These are phyloP conservation scores for Okamejei kenojei DNA, from an alignment of 2,797 vertebrate genomes.

Conservation along the genomic window DNA sequence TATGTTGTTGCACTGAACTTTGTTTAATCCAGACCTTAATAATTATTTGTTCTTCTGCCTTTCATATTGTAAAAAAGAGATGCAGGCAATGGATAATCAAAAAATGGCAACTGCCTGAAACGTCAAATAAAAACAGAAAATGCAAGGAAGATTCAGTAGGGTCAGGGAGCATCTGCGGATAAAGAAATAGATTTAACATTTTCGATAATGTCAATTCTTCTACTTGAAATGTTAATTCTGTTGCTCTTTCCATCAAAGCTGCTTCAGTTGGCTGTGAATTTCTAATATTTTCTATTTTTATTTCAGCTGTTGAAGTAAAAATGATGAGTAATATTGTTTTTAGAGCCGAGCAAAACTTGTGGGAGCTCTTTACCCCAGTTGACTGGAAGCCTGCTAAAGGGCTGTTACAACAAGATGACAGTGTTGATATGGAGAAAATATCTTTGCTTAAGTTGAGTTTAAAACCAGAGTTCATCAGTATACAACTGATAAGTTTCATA, in stretches of 20 bases:
- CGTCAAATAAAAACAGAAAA: too few relatives aligned
- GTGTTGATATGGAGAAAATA: not conserved
- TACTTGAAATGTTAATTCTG: too few relatives aligned
- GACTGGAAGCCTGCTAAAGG: not conserved
- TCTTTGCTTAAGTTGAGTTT: not conserved
- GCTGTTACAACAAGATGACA: not conserved
- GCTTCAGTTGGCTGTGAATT: too few relatives aligned
- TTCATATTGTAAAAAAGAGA: not conserved
- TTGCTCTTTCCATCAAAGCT: too few relatives aligned
- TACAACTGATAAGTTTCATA: not conserved
- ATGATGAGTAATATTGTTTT: too few relatives aligned
- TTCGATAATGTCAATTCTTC: too few relatives aligned
- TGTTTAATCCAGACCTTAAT: not conserved
- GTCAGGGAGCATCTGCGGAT: too few relatives aligned
- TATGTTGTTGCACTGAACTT: not conserved
- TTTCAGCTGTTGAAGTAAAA: too few relatives aligned
- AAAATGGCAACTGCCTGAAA: too few relatives aligned
- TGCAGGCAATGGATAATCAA: not conserved
- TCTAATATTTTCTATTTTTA: too few relatives aligned
- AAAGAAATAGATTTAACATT: too few relatives aligned
- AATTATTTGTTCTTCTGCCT: not conserved
- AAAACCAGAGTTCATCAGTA: not conserved
- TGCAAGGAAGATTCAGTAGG: too few relatives aligned
- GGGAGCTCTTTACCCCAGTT: not conserved
- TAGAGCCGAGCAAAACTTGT: not conserved